Percentiles rank a stretch among this genome's conserved stretches.
These are phyloP conservation scores for Sphaeramia orbicularis DNA, from an alignment of 2,797 vertebrate genomes.

Conservation along the genomic window DNA sequence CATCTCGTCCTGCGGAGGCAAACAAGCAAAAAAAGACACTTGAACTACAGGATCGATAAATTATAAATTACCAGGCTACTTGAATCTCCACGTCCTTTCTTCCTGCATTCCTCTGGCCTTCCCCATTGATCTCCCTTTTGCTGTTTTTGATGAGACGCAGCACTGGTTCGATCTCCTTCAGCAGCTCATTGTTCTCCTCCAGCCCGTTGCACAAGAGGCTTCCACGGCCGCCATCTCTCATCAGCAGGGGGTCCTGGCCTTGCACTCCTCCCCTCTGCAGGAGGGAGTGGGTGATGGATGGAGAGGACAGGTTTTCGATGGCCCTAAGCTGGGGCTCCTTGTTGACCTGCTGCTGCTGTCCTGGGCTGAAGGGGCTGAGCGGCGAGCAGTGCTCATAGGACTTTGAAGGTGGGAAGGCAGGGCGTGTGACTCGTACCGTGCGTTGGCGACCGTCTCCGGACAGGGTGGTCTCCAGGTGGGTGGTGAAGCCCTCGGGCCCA, in stretches of 20 bases:
- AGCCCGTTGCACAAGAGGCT: constrained; percentile 85
- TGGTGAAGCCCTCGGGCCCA: constrained; percentile 96
- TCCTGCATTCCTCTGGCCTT: constrained; percentile 83
- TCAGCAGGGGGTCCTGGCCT: constrained; percentile 79
- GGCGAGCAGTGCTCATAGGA: constrained; percentile 87
- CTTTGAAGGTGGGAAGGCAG: constrained; percentile 80
- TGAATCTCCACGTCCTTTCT: constrained; percentile 92
- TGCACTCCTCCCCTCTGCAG: constrained; percentile 74
- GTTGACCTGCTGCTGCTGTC: constrained; percentile 72
- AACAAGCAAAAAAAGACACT: constrained; percentile 36
- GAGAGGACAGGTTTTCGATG: constrained; percentile 84
- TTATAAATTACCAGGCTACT: constrained; percentile 91
- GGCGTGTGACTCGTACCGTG: constrained; percentile 93
- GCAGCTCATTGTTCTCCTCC: constrained; percentile 90
- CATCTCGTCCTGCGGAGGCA: not conserved
- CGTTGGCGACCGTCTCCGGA: constrained; percentile 92
- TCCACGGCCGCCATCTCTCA: constrained; percentile 71
- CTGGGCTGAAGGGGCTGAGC: constrained; percentile 50
- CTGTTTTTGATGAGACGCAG: constrained; percentile 90
- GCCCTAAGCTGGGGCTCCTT: constrained; percentile 87
- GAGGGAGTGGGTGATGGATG: constrained; percentile 72
- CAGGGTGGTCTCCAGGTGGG: constrained; percentile 97
- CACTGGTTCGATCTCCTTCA: constrained; percentile 95
- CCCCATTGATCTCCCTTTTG: constrained; percentile 85
- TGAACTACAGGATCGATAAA: constrained; percentile 41